Base-by-base conservation (phyloP, 2,113 vertebrate species). In the Hippopotamus amphibius region DNA sequence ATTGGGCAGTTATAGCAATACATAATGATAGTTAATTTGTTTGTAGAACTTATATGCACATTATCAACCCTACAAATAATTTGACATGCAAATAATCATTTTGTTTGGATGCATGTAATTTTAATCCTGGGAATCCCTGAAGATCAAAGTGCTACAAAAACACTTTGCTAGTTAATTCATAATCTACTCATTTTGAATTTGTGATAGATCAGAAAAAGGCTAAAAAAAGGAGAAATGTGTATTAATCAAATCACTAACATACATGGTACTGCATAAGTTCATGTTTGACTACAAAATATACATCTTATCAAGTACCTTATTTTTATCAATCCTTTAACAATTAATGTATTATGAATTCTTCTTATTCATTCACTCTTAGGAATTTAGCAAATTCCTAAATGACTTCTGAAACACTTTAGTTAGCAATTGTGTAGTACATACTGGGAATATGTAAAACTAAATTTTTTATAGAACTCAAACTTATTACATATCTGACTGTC, bases 321-420 rank as follows among this genome's bases (percentile, higher is more conserved):
- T 85, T 87, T 72, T 68, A 83, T 50, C 13, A 88, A 88, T 68
- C 0, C 50, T 77, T 76, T 71, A 76, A 76, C 21, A 85, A 57
- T 28, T 84, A 83, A 77, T 61, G 7, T 55, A 61, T 48, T 89
- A 59, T 83, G 4, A 72, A 61, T 89, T 81, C 22, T 93, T 76
- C 30, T 85, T 72, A 37, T 85, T 26, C 16, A 80, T 84, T 90
- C 74, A 63, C 37, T 76, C 30, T 59, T 80, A 61, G 6, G 50
- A 76, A 88, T 68, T 76, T n/a, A 90, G 26, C 22, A 93, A 93
- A 93, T 89, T 90, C 12, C 43, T 81, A 86, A 93, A 88, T 89
- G 19, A 65, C 59, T n/a, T 84, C 57, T 74, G 26, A 92, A 91
- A 48, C 14, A 82, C 11, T 28, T 65, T 63, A 61, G 5, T 43